Evolutionary conservation across 2,888 invertebrate species (phyloP), one percentile per base, ranked within the genome.

Genomic region (Hypomecis punctinalis): DNA sequence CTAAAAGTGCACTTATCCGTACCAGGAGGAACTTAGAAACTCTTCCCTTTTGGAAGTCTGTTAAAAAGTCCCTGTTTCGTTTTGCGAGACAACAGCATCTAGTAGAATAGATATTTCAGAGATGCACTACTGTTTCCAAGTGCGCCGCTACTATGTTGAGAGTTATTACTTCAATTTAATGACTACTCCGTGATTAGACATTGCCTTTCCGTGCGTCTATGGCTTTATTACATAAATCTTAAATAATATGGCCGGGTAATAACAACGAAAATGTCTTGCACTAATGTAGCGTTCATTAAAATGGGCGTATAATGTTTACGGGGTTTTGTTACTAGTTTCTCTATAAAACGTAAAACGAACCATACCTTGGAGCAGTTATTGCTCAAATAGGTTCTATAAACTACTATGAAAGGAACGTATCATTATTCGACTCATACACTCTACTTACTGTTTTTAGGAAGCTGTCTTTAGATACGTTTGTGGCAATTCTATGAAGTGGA

Each of bases 131-230:
- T 66, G 65, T 33, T 13, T 61, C 48, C 52, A n/a, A 48, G 6
- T 6, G 33, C 23, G 79, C 76, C 63, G 74, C 73, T 76, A 93
- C 92, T 92, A 92, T 91, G 92, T 93, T 85, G 83, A 72, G 85
- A 88, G 84, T 90, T 91, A 92, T 88, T 86, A 83, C 90, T 87
- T 86, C 80, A 81, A 84, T 91, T 92, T 92, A 91, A 92, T 90
- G 89, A 84, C 85, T 81, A 73, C 75, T 63, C 70, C 80, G 83
- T 92, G 91, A 91, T 93, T 91, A 92, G 90, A 90, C 87, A 88
- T 82, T 85, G 80, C 83, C 82, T 87, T 80, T 82, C 78, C 79
- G 66, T 76, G 74, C 79, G 78, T 82, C 79, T 81, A 86, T 85
- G 83, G 83, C 83, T 90, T 86, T 88, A 87, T 83, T 85, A 85